phyloP scores from a whole-genome alignment of 2,113 vertebrate species.

The Struthidea cinerea region DNA sequence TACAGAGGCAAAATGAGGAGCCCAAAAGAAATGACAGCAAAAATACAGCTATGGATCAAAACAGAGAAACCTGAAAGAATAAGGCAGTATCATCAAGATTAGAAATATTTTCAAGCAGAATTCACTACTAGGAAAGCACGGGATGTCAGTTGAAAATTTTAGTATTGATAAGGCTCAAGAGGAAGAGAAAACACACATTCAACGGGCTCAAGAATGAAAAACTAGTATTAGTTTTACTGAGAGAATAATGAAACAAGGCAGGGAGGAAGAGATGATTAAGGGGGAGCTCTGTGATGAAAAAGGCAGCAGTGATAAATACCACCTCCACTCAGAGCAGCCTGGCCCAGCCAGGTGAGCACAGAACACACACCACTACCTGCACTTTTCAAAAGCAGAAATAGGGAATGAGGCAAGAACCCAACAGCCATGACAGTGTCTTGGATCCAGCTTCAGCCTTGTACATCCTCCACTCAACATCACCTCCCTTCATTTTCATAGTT shows the following conservation, averaged over 20 bases:
- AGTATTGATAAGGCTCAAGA: not conserved
- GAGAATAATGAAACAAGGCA: not conserved
- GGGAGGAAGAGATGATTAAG: too few relatives aligned
- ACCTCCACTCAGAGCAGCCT: not conserved
- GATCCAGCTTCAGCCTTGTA: not conserved
- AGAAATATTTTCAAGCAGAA: not conserved
- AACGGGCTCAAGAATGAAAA: not conserved
- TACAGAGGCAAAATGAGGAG: not conserved
- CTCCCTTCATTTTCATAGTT: not conserved
- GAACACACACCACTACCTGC: not conserved
- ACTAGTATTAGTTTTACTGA: not conserved
- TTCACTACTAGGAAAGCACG: not conserved
- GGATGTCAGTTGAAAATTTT: not conserved
- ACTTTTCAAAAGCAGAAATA: not conserved
- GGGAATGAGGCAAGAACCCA: not conserved
- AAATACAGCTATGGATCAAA: not conserved
- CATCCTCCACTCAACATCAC: too few relatives aligned
- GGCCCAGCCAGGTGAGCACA: not conserved
- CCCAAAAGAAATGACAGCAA: not conserved
- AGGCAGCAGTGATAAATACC: not conserved
- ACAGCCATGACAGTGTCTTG: not conserved
- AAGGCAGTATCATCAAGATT: not conserved
- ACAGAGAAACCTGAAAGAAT: not conserved
- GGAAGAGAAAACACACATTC: not conserved
- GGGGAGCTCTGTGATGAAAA: not conserved